phyloP scores from a whole-genome alignment of 2,888 invertebrate species.

The Tetragonisca angustula region DNA sequence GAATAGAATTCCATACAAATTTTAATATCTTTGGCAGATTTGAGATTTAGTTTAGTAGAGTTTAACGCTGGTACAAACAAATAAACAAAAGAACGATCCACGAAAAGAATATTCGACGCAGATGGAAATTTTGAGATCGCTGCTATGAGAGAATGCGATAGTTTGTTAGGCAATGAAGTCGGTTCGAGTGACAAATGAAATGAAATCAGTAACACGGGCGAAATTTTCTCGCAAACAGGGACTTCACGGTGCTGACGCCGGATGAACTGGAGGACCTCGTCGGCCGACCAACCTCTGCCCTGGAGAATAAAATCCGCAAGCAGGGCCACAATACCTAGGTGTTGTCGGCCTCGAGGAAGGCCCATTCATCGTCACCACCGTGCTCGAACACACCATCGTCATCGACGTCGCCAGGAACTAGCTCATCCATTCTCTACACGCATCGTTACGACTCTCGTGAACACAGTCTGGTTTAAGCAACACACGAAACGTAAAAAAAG shows the following conservation, averaged over 20 bases:
- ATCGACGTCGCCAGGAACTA: slow-evolving; percentile 80
- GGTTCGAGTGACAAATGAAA: background rate
- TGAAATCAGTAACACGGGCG: background rate
- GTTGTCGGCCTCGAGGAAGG: slow-evolving; percentile 79
- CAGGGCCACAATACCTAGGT: slow-evolving; percentile 82
- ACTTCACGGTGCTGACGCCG: slow-evolving; percentile 85
- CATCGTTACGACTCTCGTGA: slow-evolving; percentile 81
- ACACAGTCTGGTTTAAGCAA: slow-evolving; percentile 79
- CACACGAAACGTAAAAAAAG: background rate
- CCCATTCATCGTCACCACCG: slow-evolving; percentile 76
- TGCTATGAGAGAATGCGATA: no score
- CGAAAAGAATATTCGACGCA: no score
- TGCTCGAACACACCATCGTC: slow-evolving; percentile 80
- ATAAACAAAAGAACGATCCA: no score
- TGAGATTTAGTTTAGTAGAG: no score
- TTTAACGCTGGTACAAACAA: no score
- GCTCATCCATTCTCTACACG: slow-evolving; percentile 81
- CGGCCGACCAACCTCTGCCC: slow-evolving; percentile 83
- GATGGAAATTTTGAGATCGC: no score
- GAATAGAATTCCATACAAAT: background rate
- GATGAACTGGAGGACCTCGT: slow-evolving; percentile 87
- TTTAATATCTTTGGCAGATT: background rate
- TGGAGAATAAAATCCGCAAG: slow-evolving; percentile 85
- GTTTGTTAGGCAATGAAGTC: background rate
- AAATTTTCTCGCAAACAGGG: slow-evolving; percentile 65